Percentiles rank a stretch among this genome's conserved stretches.
phyloP scores from a whole-genome alignment of 92 coral and sea anemone genomes.

The Muricea muricata region DNA sequence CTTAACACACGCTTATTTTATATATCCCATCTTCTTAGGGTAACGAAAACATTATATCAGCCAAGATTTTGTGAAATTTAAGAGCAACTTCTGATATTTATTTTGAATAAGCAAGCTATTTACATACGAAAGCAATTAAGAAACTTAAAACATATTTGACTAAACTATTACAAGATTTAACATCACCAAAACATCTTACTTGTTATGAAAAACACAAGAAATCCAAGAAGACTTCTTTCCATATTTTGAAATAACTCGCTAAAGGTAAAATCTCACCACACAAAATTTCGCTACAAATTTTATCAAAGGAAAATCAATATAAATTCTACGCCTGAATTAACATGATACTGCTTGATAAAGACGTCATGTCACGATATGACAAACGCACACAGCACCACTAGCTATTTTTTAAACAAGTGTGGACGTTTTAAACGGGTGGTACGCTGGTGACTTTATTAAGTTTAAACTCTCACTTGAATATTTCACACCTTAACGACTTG shows the following conservation, averaged over 20 bases:
- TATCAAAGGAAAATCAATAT: not conserved
- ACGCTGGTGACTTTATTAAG: not conserved
- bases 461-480: too few species aligned
- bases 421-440: not conserved
- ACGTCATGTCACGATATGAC: not conserved
- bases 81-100: too few species aligned
- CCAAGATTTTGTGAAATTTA: not conserved
- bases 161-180: not conserved
- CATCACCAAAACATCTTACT: not conserved
- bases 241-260: not conserved
- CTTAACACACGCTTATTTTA: too few species aligned
- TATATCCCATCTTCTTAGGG: too few species aligned
- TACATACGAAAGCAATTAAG: not conserved
- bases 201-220: not conserved
- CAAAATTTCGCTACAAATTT: not conserved
- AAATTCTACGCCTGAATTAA: not conserved
- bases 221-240: not conserved
- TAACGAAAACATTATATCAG: too few species aligned
- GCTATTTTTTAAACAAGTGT: not conserved
- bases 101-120: too few species aligned
- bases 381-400: constrained; percentile 5
- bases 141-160: not conserved
- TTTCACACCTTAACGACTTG: too few species aligned
- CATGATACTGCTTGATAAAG: not conserved
- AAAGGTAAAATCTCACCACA: not conserved